These are phyloP conservation scores for Coremacera marginata DNA, from an alignment of 2,888 invertebrate species.

Conservation along the genomic window DNA sequence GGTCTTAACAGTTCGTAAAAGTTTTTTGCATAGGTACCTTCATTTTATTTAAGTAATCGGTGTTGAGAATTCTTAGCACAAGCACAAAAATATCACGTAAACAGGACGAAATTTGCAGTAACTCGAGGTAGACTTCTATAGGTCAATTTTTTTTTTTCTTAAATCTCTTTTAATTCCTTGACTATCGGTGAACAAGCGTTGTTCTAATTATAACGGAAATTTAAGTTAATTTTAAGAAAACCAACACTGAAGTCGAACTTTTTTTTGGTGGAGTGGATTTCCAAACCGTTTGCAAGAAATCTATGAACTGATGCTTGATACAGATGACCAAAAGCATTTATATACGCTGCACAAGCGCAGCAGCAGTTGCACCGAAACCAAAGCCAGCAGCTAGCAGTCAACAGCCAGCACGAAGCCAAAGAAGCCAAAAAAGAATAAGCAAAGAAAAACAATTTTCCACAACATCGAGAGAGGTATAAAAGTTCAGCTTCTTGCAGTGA, in stretches of 20 bases:
- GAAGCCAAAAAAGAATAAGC: slow-evolving; percentile 23
- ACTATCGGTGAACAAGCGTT: not conserved
- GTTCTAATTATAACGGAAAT: not conserved
- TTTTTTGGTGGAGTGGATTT: slow-evolving; percentile 22
- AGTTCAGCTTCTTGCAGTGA: slow-evolving; percentile 42
- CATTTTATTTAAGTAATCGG: too few species aligned
- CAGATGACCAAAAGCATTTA: slow-evolving; percentile 70
- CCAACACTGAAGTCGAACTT: not conserved
- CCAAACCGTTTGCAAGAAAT: slow-evolving; percentile 68
- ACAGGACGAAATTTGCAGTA: too few species aligned
- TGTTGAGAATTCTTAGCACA: too few species aligned
- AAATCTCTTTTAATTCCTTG: not conserved
- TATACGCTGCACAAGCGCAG: slow-evolving; percentile 60
- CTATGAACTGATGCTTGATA: slow-evolving; percentile 68
- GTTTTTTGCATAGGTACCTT: not conserved
- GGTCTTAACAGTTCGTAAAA: not conserved
- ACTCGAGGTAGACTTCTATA: too few species aligned
- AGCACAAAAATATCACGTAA: too few species aligned
- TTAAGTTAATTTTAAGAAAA: not conserved
- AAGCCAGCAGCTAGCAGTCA: slow-evolving; percentile 22
- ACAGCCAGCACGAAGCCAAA: slow-evolving; percentile 24
- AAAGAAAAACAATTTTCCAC: slow-evolving; percentile 31
- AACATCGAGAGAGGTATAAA: slow-evolving; percentile 47
- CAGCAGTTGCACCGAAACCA: slow-evolving; percentile 8
- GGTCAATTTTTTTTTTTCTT: too few species aligned